A percentile compares a stretch with the other conserved stretches of the same genome.
Evolutionary conservation across 2,888 invertebrate species (phyloP).

Genomic region (Drosophila phalerata): DNA sequence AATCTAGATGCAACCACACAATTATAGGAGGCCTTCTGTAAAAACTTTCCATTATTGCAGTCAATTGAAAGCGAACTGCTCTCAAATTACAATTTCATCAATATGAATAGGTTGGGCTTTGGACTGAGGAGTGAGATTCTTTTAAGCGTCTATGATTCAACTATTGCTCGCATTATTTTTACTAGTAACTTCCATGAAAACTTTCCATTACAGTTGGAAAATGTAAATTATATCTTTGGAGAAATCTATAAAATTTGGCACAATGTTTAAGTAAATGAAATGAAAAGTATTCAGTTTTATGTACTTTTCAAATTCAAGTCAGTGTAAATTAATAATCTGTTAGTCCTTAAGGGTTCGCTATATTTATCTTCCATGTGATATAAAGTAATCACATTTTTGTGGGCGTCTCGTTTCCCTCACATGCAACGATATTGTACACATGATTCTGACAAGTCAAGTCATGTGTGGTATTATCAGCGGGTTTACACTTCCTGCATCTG

Average conservation of each 20-base stretch:
- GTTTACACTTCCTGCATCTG: conserved; percentile 34
- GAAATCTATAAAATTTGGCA: too few relatives aligned
- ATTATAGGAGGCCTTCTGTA: conserved; percentile 10
- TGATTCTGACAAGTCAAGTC: conserved; percentile 35
- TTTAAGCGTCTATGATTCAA: neutral
- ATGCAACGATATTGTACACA: conserved; percentile 29
- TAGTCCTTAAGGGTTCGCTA: neutral
- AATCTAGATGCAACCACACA: conserved; percentile 16
- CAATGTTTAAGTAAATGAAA: too few relatives aligned
- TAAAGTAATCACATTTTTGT: conserved; percentile 25
- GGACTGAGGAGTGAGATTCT: conserved; percentile 1
- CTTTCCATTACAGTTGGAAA: conserved; percentile 23
- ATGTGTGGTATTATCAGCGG: conserved; percentile 34
- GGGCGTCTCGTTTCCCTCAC: conserved; percentile 63
- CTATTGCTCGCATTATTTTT: neutral
- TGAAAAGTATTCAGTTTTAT: neutral
- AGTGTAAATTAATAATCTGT: neutral
- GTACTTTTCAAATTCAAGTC: neutral
- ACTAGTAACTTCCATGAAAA: conserved; percentile 27
- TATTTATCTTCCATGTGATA: conserved; percentile 7
- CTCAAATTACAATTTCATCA: conserved; percentile 64
- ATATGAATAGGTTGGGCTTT: conserved; percentile 30
- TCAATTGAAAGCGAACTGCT: conserved; percentile 60
- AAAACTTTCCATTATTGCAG: conserved; percentile 71
- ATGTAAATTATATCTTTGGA: too few relatives aligned